Conservation (phyloP, 2,888 invertebrate species). For the Tipula helvola region DNA sequence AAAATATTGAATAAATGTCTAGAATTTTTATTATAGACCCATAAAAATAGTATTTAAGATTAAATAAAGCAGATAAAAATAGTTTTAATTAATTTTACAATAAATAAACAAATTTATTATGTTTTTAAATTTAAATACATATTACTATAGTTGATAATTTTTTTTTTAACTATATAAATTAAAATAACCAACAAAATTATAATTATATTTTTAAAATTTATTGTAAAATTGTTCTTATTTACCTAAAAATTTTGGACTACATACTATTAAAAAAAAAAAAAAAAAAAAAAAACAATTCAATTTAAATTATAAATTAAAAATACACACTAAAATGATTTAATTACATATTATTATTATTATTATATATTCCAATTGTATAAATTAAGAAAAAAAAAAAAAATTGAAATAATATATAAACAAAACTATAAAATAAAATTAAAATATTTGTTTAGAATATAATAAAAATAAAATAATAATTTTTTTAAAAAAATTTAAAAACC, state of each 20-base stretch:
- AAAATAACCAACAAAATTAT: neutral
- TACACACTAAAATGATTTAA: neutral
- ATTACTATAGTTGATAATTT: neutral
- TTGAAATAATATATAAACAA: neutral
- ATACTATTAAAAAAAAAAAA: neutral
- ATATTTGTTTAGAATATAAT: neutral
- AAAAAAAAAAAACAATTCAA: neutral
- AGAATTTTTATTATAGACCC: neutral
- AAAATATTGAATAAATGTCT: neutral
- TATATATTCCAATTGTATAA: constrained; percentile 4
- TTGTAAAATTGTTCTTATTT: neutral
- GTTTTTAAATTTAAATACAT: neutral
- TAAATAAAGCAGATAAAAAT: neutral
- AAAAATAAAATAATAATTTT: neutral
- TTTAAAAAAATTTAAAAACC: neutral
- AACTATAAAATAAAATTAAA: neutral
- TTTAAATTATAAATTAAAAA: neutral
- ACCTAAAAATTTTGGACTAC: neutral
- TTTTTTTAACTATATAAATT: neutral
- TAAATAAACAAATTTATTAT: neutral
- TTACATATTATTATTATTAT: neutral
- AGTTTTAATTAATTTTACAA: neutral
- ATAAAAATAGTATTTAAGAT: neutral
- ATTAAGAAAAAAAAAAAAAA: neutral
- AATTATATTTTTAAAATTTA: neutral